Percentiles rank a stretch among this genome's conserved stretches.
These are phyloP conservation scores for Pachyramphus minor DNA, from an alignment of 2,113 vertebrate species.

Conservation along the genomic window DNA sequence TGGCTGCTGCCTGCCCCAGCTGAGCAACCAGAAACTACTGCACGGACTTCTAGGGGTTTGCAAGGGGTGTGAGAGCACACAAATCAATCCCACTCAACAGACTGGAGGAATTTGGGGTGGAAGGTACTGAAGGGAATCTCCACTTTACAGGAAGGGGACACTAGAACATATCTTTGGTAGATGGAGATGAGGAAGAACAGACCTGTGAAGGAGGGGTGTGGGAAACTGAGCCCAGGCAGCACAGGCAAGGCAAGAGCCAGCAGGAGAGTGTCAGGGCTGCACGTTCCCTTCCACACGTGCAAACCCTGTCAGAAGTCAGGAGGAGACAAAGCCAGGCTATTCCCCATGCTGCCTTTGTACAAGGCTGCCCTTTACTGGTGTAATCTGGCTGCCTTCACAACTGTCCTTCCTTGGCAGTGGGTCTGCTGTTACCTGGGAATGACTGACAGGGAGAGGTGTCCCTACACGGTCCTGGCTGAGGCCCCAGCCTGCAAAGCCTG, in stretches of 20 bases:
- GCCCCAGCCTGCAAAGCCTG: neutral
- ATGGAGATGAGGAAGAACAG: neutral
- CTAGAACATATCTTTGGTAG: neutral
- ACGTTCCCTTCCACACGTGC: neutral
- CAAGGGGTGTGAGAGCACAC: neutral
- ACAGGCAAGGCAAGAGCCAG: neutral
- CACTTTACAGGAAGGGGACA: neutral
- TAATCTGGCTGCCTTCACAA: neutral
- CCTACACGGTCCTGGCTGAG: neutral
- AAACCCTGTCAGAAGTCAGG: neutral
- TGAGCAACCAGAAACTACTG: neutral
- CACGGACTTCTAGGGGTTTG: neutral
- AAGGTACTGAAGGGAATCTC: neutral
- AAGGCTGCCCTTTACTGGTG: neutral
- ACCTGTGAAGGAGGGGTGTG: neutral
- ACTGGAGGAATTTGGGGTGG: neutral
- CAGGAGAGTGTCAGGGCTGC: neutral
- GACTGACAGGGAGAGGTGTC: constrained; percentile 8
- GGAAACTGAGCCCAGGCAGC: neutral
- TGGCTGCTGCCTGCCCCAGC: no score
- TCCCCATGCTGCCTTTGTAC: neutral
- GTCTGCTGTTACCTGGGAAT: neutral
- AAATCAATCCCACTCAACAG: neutral
- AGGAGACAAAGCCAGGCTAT: neutral
- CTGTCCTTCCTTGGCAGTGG: neutral